phyloP scores from a whole-genome alignment of 2,113 vertebrate species.

The Cephalopterus ornatus region DNA sequence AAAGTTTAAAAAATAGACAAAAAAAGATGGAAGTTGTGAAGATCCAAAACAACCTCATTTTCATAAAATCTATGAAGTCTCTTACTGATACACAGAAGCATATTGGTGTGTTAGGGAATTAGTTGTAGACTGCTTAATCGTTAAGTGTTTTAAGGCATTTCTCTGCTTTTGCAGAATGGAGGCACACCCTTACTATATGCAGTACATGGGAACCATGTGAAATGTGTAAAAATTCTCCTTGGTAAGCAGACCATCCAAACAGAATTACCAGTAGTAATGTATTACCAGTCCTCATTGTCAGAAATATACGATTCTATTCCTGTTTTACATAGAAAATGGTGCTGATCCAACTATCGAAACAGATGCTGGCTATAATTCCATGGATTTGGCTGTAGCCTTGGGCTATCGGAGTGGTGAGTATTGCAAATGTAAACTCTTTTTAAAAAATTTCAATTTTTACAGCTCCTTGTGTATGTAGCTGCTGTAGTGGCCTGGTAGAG shows the following conservation, averaged over 20 bases:
- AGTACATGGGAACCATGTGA: constrained; percentile 97
- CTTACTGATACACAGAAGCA: neutral
- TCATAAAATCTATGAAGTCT: neutral
- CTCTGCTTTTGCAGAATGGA: constrained; percentile 84
- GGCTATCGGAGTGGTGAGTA: constrained; percentile 91
- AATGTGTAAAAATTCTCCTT: constrained; percentile 93
- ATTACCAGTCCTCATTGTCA: neutral
- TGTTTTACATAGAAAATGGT: constrained; percentile 83
- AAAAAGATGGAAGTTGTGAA: neutral
- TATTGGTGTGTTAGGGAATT: neutral
- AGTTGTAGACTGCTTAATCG: neutral
- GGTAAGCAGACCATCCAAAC: constrained; percentile 73
- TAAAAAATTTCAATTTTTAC: neutral
- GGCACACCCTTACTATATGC: constrained; percentile 94
- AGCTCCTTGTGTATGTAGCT: neutral
- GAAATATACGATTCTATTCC: neutral
- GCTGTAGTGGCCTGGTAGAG: neutral
- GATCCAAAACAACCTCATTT: neutral
- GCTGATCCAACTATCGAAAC: constrained; percentile 95
- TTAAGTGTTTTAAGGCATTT: neutral
- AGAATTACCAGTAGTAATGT: neutral
- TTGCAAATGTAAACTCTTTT: neutral
- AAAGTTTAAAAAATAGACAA: neutral
- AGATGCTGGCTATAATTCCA: constrained; percentile 95
- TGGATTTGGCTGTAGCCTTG: constrained; percentile 97